Percentiles rank a stretch among this genome's conserved stretches.
Conservation (phyloP, 2,797 vertebrate species). For the Smutsia gigantea region DNA sequence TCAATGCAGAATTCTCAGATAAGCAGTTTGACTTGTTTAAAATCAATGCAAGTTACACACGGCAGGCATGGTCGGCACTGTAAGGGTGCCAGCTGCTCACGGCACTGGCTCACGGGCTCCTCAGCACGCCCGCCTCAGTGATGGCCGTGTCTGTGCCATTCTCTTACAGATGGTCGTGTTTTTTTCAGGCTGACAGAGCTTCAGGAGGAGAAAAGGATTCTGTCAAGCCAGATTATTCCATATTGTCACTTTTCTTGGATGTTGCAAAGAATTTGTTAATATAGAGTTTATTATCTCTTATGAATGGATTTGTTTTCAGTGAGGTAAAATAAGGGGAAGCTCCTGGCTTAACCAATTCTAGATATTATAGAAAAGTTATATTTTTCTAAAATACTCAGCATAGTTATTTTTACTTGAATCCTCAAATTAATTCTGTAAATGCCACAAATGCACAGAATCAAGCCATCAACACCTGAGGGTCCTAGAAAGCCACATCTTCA, state of each 20-base stretch:
- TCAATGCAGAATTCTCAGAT: background rate
- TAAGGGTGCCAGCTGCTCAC: no score
- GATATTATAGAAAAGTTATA: slow-evolving; percentile 9
- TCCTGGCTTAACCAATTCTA: background rate
- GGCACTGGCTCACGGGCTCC: background rate
- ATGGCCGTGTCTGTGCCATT: no score
- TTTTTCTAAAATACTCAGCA: slow-evolving; percentile 33
- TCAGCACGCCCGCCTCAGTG: accelerated
- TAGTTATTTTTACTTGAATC: slow-evolving; percentile 41
- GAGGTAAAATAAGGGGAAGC: slow-evolving; percentile 6
- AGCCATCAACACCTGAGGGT: background rate
- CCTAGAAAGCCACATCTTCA: slow-evolving; percentile 5
- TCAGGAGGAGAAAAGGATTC: background rate
- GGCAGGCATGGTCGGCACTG: accelerated
- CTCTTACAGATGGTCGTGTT: background rate
- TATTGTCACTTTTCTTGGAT: background rate
- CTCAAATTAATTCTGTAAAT: background rate
- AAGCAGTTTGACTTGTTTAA: background rate
- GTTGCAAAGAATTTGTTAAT: background rate
- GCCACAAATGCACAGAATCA: background rate
- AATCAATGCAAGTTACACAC: background rate
- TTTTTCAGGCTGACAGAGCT: background rate
- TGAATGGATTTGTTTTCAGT: slow-evolving; percentile 13
- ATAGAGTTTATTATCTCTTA: background rate
- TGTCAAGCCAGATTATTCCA: background rate